Percentiles rank a stretch among this genome's conserved stretches.
These are phyloP conservation scores for Eupleurogrammus muticus DNA, from an alignment of 2,797 vertebrate species.

Conservation along the genomic window DNA sequence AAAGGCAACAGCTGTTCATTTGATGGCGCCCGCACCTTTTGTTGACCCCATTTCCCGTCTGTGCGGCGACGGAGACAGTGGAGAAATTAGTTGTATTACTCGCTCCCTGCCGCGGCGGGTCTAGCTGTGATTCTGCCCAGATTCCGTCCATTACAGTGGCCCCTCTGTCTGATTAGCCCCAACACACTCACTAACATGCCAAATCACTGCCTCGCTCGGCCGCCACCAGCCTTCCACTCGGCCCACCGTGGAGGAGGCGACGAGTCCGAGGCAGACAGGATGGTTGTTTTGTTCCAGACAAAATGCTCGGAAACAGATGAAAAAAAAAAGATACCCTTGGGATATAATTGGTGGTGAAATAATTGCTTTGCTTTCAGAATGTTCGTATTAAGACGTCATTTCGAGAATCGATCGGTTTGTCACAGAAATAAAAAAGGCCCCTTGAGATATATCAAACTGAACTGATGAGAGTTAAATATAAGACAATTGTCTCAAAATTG, in stretches of 20 bases:
- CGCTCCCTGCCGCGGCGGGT: constrained; percentile 87
- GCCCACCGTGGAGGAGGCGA: constrained; percentile 48
- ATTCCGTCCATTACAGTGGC: constrained; percentile 99
- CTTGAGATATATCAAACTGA: background rate
- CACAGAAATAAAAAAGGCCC: background rate
- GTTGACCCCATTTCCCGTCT: constrained; percentile 95
- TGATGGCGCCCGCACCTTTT: constrained; percentile 89
- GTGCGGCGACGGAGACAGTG: constrained; percentile 90
- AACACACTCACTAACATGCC: constrained; percentile 99
- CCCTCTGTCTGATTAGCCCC: constrained; percentile 97
- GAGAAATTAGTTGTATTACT: constrained; percentile 99
- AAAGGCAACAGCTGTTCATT: constrained; percentile 95
- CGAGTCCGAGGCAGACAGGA: constrained; percentile 44
- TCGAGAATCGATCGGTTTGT: constrained; percentile 4
- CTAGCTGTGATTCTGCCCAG: constrained; percentile 99
- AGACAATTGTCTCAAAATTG: background rate
- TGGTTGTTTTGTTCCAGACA: constrained; percentile 42
- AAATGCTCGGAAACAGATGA: constrained; percentile 18
- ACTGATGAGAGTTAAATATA: background rate
- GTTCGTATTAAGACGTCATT: constrained; percentile 23
- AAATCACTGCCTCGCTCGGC: constrained; percentile 96
- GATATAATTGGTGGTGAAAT: constrained; percentile 9
- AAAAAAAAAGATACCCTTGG: constrained; percentile 13
- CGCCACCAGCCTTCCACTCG: constrained; percentile 82
- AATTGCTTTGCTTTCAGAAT: constrained; percentile 26